Conservation (phyloP, 1,140 invertebrate genomes). For the Sarcophaga bullata region DNA sequence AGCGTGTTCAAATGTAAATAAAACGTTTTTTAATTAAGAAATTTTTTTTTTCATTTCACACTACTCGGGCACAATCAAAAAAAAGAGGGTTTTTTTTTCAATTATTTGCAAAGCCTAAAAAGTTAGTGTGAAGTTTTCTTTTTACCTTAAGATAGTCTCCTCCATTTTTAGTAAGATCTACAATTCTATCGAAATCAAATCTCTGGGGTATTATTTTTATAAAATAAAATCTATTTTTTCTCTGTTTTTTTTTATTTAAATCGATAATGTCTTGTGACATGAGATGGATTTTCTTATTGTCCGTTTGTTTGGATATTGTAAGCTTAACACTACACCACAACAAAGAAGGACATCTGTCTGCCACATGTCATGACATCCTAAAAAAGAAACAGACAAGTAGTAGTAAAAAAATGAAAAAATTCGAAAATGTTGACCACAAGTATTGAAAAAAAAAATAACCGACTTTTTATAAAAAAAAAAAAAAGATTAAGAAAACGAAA, state of each 20-base stretch:
- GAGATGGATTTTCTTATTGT: neutral
- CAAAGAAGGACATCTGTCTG: constrained; percentile 37
- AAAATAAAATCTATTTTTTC: neutral
- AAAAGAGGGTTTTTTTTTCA: no score
- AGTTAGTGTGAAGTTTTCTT: no score
- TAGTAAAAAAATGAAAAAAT: neutral
- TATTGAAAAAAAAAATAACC: neutral
- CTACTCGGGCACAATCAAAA: no score
- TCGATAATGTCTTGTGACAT: neutral
- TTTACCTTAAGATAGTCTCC: no score
- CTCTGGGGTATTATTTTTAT: neutral
- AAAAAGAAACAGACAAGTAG: neutral
- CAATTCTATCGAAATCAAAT: neutral
- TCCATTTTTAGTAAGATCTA: no score
- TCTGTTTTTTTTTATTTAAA: neutral
- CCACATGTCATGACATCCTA: constrained; percentile 26
- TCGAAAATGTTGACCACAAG: neutral
- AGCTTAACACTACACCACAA: constrained; percentile 7
- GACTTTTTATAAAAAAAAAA: neutral
- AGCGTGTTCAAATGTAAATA: no score
- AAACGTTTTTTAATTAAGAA: no score
- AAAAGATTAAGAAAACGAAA: neutral
- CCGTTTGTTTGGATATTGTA: neutral
- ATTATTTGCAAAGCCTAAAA: no score
- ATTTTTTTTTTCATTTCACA: no score